Evolutionary conservation across 2,113 vertebrate species (phyloP).

Genomic region (Pseudolaguvia tuberculata): DNA sequence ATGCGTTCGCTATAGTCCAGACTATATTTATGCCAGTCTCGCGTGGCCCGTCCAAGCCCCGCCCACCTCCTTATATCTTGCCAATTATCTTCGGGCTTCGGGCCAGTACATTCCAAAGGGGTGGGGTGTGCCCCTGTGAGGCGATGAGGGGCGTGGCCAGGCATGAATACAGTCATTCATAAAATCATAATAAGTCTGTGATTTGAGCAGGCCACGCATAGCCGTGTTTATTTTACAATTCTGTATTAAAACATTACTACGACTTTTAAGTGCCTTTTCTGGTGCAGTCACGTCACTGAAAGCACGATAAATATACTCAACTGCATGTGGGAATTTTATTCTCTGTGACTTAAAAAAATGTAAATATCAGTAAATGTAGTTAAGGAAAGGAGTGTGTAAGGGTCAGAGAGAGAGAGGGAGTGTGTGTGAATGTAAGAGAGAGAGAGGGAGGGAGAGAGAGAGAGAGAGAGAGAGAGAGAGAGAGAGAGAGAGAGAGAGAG

Average conservation of each 20-base stretch:
- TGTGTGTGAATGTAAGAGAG: too few relatives aligned
- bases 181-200: slow-evolving; percentile 68
- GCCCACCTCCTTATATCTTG: slow-evolving; percentile 49
- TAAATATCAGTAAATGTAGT: neutral
- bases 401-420: too few relatives aligned
- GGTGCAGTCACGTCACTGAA: slow-evolving; percentile 51
- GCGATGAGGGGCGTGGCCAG: slow-evolving; percentile 56
- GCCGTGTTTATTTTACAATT: slow-evolving; percentile 65
- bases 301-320: slow-evolving; percentile 46
- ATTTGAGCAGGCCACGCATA: slow-evolving; percentile 63
- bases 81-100: slow-evolving; percentile 62
- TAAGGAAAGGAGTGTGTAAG: neutral
- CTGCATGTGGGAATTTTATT: slow-evolving; percentile 42
- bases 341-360: slow-evolving; percentile 43
- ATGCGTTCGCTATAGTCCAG: neutral
- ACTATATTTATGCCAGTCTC: slow-evolving; percentile 34
- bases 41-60: slow-evolving; percentile 29
- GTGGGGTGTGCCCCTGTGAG: slow-evolving; percentile 36
- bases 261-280: slow-evolving; percentile 67
- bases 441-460: too few relatives aligned
- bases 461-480: too few relatives aligned
- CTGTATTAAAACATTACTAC: slow-evolving; percentile 55
- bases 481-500: too few relatives aligned
- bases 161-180: slow-evolving; percentile 77
- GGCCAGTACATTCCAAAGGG: slow-evolving; percentile 42